Evolutionary conservation across 2,797 vertebrate genomes (phyloP), one percentile per base, ranked within the genome.

Genomic region (Coregonus suidteri): DNA sequence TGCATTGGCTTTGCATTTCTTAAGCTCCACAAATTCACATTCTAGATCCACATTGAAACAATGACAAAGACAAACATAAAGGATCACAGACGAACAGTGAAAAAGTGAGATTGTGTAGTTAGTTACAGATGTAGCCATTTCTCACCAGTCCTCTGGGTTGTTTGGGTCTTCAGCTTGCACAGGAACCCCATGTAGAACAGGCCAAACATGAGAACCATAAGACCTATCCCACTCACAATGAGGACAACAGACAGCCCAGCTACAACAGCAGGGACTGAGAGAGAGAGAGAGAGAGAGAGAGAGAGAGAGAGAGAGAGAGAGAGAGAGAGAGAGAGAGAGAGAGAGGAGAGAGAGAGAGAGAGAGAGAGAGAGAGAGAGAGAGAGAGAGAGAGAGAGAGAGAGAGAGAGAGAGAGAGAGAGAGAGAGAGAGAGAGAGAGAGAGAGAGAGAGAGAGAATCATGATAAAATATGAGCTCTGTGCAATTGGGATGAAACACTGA

Each of bases 121-220:
- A 62, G 56, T 18, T 62, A 62, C 6, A 31, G n/a, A n/a, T 20
- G 30, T 15, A n/a, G 31, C 66, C 3, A 1, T 65, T 68, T 76
- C 86, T 88, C 80, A 91, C 91, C 25, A 91, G 81, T 11, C 4
- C 37, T 76, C n/a, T 75, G 5, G 90, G 92, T 31, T 80, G 75
- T 4, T n/a, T 16, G 16, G 15, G 3, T n/a, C 16, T 81, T 90
- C 31, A 81, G 31, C 65, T 83, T 89, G 75, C 89, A 88, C 1
- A 93, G 70, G 74, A 82, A 84, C 16, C 92, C 89, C 0, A 79
- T 84, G 77, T 90, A 90, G 25, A 67, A 0, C 62, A 93, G 87
- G 47, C 11, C 18, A 9, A 41, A 13, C 0, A 56, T 1, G 4
- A 34, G 1, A 35, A 6, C 6, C 25, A 71, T 34, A 66, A 87